Evolutionary conservation across 2,888 invertebrate genomes (phyloP), one percentile per base, ranked within the genome.

Genomic region (Autographa gamma): DNA sequence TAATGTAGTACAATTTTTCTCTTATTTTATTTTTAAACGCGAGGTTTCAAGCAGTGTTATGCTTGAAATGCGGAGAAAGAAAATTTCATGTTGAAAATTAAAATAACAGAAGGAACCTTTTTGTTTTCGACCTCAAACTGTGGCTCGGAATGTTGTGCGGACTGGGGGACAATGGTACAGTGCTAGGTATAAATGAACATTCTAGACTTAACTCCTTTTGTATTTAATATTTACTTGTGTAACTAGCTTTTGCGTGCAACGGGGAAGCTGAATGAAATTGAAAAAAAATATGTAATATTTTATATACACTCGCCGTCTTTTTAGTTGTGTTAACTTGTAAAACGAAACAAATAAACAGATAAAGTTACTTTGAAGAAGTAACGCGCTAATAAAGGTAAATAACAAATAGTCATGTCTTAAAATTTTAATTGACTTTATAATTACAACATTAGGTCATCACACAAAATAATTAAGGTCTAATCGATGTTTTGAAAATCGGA

Each of bases 71-170:
- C 62, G 66, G 67, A 72, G 60, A 77, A 84, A 64, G 61, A 69
- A 77, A 84, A 79, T 81, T 74, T 74, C 62, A 25, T 54, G 77
- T 60, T 72, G 63, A 63, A 79, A 77, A 79, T 82, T 84, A 79
- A 79, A 82, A 84, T 79, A 71, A 75, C 71, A 63, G 63, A 77
- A 79, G 32, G 8, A 60, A 74, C 69, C 70, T 75, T 82, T 83
- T 72, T 76, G 60, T 68, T 71, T 69, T 58, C 41, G 25, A 18
- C 62, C 61, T 79, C 61, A 69, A 31, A 70, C 63, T 58, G 43
- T 31, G 60, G 58, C 58, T 63, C 41, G 63, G 75, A 82, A 77
- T 82, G 69, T 73, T 43, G 60, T 71, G 56, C 34, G 9, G 54
- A 67, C 31, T 25, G 31, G 18, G 11, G 56, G 66, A 73, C 58